Evolutionary conservation across 2,888 invertebrate genomes (phyloP).

Genomic region (Oscheius sp.): DNA sequence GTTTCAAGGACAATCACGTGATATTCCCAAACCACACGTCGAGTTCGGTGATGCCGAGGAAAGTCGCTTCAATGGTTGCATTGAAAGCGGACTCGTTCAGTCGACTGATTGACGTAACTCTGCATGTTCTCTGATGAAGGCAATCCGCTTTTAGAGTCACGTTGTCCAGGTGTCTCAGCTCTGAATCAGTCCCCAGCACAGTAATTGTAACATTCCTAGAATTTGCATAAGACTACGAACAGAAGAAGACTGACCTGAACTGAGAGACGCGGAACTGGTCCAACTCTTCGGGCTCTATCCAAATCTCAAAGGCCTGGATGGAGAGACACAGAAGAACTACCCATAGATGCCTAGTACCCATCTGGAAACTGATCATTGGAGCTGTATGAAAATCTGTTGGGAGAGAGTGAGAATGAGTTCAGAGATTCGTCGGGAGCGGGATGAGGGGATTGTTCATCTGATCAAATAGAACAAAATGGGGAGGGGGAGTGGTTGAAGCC

Average conservation of each 20-base stretch:
- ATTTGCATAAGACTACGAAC: not conserved
- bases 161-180: not conserved
- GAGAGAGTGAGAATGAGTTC: not conserved
- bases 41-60: constrained; percentile 34
- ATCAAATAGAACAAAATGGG: not conserved
- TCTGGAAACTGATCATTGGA: constrained; percentile 5
- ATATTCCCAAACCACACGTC: constrained; percentile 5
- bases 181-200: not conserved
- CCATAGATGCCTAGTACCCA: not conserved
- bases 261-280: constrained; percentile 12
- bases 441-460: constrained; percentile 13
- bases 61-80: constrained; percentile 26
- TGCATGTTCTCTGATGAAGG: constrained; percentile 5
- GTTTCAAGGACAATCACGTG: not conserved
- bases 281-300: constrained; percentile 5
- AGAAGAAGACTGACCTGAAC: not conserved
- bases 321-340: not conserved
- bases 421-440: constrained; percentile 2
- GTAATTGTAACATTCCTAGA: constrained; percentile 20
- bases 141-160: constrained; percentile 12
- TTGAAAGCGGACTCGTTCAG: constrained; percentile 21
- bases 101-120: constrained; percentile 2
- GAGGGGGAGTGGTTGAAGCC: not conserved
- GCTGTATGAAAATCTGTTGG: not conserved
- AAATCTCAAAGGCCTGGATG: constrained; percentile 9